These are phyloP conservation scores for Sipha maydis DNA, from an alignment of 2,888 invertebrate genomes.

Conservation along the genomic window DNA sequence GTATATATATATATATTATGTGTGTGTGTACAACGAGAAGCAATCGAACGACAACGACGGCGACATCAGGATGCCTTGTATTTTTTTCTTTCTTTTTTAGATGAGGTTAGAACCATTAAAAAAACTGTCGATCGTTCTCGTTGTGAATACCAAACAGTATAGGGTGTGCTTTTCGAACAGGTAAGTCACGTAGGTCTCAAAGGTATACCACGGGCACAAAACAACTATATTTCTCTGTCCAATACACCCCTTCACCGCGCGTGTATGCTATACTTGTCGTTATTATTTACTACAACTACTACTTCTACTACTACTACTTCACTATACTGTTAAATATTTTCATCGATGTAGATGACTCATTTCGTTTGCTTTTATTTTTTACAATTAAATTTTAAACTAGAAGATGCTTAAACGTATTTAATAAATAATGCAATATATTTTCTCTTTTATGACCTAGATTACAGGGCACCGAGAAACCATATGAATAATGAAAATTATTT, in stretches of 20 bases:
- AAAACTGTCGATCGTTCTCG: conserved; percentile 27
- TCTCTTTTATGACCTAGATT: no score
- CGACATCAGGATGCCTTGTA: background rate
- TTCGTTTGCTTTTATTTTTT: background rate
- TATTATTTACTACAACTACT: background rate
- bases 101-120: background rate
- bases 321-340: background rate
- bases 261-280: background rate
- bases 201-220: conserved; percentile 16
- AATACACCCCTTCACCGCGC: background rate
- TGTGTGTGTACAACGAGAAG: background rate
- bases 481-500: no score
- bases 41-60: background rate
- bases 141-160: conserved; percentile 35
- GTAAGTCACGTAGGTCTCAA: conserved; percentile 55
- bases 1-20: background rate
- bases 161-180: conserved; percentile 9
- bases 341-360: background rate
- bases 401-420: background rate
- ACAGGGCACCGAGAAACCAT: no score
- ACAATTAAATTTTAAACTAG: background rate
- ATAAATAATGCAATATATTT: no score
- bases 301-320: background rate
- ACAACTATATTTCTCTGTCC: background rate
- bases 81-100: conserved; percentile 13